A percentile compares a stretch with the other conserved stretches of the same genome.
Evolutionary conservation across 2,113 vertebrate genomes (phyloP).

Genomic region (Psilopogon haemacephalus): DNA sequence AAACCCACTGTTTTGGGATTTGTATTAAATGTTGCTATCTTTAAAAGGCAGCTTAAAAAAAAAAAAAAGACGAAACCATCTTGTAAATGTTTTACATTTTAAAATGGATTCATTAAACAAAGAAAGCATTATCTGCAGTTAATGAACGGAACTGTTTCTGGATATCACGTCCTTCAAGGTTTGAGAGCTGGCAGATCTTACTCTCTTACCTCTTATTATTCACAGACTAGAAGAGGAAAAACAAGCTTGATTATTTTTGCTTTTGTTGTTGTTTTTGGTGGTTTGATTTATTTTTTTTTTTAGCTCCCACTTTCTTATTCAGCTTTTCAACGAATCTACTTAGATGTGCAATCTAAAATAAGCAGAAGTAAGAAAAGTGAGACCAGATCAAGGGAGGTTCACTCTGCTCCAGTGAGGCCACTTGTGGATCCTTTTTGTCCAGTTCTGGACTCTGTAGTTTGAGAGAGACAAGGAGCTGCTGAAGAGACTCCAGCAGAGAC

Average conservation of each 20-base stretch:
- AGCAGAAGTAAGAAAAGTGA: not conserved
- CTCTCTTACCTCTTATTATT: slow-evolving; percentile 11
- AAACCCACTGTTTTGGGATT: not conserved
- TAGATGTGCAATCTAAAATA: not conserved
- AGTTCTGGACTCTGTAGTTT: too few species aligned
- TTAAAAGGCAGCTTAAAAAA: not conserved
- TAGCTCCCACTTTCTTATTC: not conserved
- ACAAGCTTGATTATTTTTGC: not conserved
- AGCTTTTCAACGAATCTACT: not conserved
- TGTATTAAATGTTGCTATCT: not conserved
- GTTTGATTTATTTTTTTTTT: not conserved
- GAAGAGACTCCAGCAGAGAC: too few species aligned
- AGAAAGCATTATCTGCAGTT: slow-evolving; percentile 10
- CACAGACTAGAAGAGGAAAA: not conserved
- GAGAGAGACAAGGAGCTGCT: too few species aligned
- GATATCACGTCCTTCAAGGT: slow-evolving; percentile 6
- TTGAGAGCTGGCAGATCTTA: slow-evolving; percentile 8
- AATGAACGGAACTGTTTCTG: not conserved
- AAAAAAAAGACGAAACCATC: not conserved
- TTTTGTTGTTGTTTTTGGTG: too few species aligned
- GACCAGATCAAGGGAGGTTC: too few species aligned
- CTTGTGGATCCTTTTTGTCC: too few species aligned
- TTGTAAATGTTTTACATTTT: not conserved
- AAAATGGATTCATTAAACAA: slow-evolving; percentile 4
- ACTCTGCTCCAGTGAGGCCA: too few species aligned